Conservation (phyloP, 2,113 vertebrate species). For the Enhydra lutris region DNA sequence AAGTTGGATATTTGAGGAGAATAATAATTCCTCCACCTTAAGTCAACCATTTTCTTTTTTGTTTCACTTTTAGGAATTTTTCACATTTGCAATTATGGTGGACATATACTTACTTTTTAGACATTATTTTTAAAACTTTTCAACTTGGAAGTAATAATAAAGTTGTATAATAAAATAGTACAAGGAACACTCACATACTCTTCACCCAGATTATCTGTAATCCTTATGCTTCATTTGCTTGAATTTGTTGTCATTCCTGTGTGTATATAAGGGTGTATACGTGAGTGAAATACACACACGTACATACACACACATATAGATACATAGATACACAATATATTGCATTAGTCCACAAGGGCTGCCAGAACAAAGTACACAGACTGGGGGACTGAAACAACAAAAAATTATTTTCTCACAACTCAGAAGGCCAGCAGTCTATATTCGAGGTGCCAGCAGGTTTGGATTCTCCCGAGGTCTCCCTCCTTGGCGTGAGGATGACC, state of each 20-base stretch:
- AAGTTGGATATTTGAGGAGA: background rate
- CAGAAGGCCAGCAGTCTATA: background rate
- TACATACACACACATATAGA: background rate
- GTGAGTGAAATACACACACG: background rate
- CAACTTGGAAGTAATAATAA: background rate
- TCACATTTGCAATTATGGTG: background rate
- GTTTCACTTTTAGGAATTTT: background rate
- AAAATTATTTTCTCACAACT: background rate
- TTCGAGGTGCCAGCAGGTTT: too few species aligned
- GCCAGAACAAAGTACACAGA: background rate
- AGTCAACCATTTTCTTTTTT: background rate
- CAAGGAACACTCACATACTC: background rate
- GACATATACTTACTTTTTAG: background rate
- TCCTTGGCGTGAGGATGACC: background rate
- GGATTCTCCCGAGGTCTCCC: background rate
- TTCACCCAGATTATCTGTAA: background rate
- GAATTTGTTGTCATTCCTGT: background rate
- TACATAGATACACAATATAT: background rate
- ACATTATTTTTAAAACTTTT: background rate
- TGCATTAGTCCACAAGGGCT: background rate
- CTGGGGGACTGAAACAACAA: background rate
- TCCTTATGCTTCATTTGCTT: background rate
- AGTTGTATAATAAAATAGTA: background rate
- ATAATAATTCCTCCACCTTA: background rate
- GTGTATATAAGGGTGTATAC: background rate